phyloP scores from a whole-genome alignment of 35 echinoderm and acorn worm species.

The Antedon bifida region DNA sequence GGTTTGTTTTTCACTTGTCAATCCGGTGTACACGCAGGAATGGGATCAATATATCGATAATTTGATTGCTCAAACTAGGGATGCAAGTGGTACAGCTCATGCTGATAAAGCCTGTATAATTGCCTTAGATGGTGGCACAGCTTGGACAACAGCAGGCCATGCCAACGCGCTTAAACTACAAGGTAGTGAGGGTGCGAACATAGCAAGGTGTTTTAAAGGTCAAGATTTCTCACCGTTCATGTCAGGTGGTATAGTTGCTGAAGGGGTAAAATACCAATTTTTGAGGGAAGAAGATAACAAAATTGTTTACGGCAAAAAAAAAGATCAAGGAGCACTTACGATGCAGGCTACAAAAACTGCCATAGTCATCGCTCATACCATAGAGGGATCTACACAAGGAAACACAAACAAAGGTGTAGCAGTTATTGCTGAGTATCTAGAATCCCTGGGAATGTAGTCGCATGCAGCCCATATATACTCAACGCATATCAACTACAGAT shows the following conservation, averaged over 20 bases:
- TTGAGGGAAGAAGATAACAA: constrained; percentile 44
- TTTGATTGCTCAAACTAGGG: constrained; percentile 2
- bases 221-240: constrained; percentile 45
- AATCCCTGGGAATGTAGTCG: not conserved
- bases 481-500: no score
- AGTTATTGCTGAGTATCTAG: constrained; percentile 60
- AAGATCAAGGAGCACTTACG: constrained; percentile 25
- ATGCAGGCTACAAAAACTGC: constrained; percentile 39
- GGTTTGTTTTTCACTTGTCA: no score
- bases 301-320: constrained; percentile 33
- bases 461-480: no score
- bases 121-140: constrained; percentile 29
- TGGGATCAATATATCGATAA: constrained; percentile 30
- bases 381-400: constrained; percentile 36
- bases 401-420: constrained; percentile 36
- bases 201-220: constrained; percentile 36
- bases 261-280: constrained; percentile 57
- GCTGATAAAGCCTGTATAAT: constrained; percentile 47
- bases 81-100: constrained; percentile 1
- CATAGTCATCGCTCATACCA: constrained; percentile 29
- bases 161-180: constrained; percentile 1
- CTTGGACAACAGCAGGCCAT: constrained; percentile 38
- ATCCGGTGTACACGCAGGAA: no score
- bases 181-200: constrained; percentile 15
- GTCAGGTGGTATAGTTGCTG: constrained; percentile 11